Base-by-base conservation (phyloP, 1,140 invertebrate genomes). In the Hyposmocoma kahamanoa region DNA sequence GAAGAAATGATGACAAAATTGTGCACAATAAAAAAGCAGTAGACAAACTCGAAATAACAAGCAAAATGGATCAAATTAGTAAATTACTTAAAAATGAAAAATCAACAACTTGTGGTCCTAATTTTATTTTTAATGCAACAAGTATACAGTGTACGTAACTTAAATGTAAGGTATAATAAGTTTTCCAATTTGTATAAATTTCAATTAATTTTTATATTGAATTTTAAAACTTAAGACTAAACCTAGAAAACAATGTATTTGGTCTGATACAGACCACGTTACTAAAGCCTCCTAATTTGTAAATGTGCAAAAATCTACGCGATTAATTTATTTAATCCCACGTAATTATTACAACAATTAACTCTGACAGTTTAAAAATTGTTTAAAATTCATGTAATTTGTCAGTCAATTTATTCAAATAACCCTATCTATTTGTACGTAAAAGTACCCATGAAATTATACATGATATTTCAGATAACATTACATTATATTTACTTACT, bases 231-330 rank as follows among this genome's bases (percentile, higher is more conserved):
- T n/a, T n/a, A n/a, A n/a, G n/a, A n/a, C 32, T 36, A 36, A 36
- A 36, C 8, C 18, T 36, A 36, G 18, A 36, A n/a, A 36, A 15
- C 18, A 13, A 36, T 36, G 32, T 36, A 10, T 34, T 21, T 32
- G 26, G 30, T 46, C 26, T 46, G 44, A 46, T 34, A 36, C 26
- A 46, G 32, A 46, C 44, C 19, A 46, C 17, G 34, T 32, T 3
- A 34, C 6, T 34, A 46, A 21, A 41, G 38, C 38, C 38, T 41
- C 38, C 9, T 9, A 42, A 24, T 49, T 17, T 39, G 10, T 42
- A 26, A 10, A 41, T 22, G 47, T 41, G 13, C 18, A 26, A 38
- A 26, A 26, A 26, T 26, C 5, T 26, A 26, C 11, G 5, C 11
- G 24, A 26, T 26, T 6, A 26, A 5, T 26, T 6, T 26, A 11